Evolutionary conservation across 2,113 vertebrate genomes (phyloP).

Genomic region (Ciconia stormi): DNA sequence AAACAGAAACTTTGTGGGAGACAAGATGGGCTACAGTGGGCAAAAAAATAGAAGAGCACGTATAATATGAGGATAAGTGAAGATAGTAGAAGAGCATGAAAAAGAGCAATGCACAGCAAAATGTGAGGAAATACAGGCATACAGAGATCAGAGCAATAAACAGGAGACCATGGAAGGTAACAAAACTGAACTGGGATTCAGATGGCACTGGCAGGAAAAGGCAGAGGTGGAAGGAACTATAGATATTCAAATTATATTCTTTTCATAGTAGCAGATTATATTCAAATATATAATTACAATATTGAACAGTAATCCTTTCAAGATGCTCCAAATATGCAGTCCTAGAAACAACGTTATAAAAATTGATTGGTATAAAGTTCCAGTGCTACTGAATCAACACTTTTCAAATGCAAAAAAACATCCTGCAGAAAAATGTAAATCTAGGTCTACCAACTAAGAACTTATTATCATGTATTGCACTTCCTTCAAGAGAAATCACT

Average conservation of each 20-base stretch:
- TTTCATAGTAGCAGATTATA: not conserved
- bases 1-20: not conserved
- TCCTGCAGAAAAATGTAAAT: not conserved
- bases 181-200: not conserved
- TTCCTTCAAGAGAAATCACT: not conserved
- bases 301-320: not conserved
- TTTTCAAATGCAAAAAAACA: not conserved
- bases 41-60: not conserved
- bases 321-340: not conserved
- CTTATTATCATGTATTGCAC: not conserved
- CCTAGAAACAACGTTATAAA: not conserved
- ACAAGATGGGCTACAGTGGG: not conserved
- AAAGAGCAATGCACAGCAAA: not conserved
- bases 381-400: not conserved
- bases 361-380: not conserved
- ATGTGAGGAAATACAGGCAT: not conserved
- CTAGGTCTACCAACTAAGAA: not conserved
- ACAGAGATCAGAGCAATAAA: not conserved
- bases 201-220: not conserved
- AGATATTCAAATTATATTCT: not conserved
- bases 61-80: not conserved
- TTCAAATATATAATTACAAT: not conserved
- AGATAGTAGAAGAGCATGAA: not conserved
- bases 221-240: not conserved
- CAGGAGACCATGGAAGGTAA: not conserved